Base-by-base conservation (phyloP, 2,888 invertebrate genomes). In the Galerucella pusilla region DNA sequence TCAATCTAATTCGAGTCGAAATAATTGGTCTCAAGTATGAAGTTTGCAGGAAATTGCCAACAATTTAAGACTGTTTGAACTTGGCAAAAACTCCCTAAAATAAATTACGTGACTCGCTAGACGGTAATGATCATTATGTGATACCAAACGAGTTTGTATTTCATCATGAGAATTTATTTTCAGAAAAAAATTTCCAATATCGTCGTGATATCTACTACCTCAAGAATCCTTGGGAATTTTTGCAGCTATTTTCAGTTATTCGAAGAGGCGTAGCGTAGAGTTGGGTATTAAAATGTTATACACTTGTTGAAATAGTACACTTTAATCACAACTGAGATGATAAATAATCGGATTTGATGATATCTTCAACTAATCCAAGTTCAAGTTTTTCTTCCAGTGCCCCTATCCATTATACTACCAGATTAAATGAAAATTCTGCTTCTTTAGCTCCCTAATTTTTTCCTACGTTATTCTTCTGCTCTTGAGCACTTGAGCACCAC, bases 41-140 rank as follows among this genome's bases (percentile, higher is more conserved):
- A 72, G 66, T 66, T 72, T 72, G 57, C 49, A n/a, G 46, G 72
- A 72, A 72, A 72, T 72, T 72, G 60, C 60, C 46, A 46, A 72
- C 72, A 67, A 66, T 72, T 72, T 67, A 49, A 60, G 72, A 72
- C 66, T 66, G 72, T 72, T 72, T 67, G 60, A 67, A 75, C 73
- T 73, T 73, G 49, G 75, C 57, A 61, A 52, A 73, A 75, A 75
- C 73, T 75, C 61, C 73, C 68, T 9, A 60, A 75, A 74, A 75
- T 66, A 75, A 75, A 77, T 77, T 77, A 60, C 75, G 75, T 77
- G 77, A 77, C 77, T 77, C 52, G 28, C 66, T 64, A 77, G 69
- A 54, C 70, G 57, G 73, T 69, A 72, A 72, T 60, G 77, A 77
- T 75, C 73, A 74, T 76, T 74, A 57, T 74, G 61, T 71, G 63